Evolutionary conservation across 1,140 invertebrate genomes (phyloP).

Genomic region (Penaeus vannamei): DNA sequence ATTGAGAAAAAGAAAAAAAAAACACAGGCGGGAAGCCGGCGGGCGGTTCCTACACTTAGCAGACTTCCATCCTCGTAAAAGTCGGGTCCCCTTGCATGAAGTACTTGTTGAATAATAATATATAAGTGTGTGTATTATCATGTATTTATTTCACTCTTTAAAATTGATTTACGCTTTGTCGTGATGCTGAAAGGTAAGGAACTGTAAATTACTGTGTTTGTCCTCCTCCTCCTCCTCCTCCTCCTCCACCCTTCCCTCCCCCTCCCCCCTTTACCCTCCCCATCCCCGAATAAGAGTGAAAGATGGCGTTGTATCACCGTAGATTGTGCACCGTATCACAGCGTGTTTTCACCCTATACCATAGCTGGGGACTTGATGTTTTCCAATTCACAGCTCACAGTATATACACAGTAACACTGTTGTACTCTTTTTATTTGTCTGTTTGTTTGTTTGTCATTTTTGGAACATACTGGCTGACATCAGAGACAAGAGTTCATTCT

Average conservation of each 20-base stretch:
- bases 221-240: neutral
- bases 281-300: neutral
- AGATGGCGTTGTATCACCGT: neutral
- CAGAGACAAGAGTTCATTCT: neutral
- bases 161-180: too few species aligned
- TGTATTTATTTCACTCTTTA: too few species aligned
- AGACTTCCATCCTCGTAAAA: too few species aligned
- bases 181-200: too few species aligned
- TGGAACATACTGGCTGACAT: constrained; percentile 14
- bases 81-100: too few species aligned
- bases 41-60: too few species aligned
- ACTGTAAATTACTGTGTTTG: too few species aligned
- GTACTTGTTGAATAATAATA: too few species aligned
- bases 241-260: neutral
- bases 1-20: too few species aligned
- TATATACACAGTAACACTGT: constrained; percentile 7
- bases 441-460: neutral
- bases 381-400: too few species aligned
- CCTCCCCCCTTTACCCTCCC: neutral
- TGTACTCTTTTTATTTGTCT: neutral
- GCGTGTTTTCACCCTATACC: constrained; percentile 1
- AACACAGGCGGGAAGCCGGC: too few species aligned
- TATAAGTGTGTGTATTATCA: too few species aligned
- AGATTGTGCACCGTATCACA: constrained; percentile 18
- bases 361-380: constrained; percentile 38